Evolutionary conservation across 2,797 vertebrate species (phyloP).

Genomic region (Cossypha polioptera): DNA sequence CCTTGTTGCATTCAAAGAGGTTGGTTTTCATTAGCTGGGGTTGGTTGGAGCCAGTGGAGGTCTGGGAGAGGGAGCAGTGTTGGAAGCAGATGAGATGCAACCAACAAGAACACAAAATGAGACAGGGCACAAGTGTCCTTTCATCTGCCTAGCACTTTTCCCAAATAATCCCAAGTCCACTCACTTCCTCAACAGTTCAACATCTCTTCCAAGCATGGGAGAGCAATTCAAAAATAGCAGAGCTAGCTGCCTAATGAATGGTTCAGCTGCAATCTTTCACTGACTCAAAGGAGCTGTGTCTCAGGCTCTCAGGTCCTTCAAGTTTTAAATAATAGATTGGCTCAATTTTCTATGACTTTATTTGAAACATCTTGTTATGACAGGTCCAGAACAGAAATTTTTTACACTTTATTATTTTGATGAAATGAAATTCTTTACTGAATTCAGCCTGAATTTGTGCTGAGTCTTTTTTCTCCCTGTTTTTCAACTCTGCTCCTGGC

Average conservation of each 20-base stretch:
- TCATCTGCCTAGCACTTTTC: neutral
- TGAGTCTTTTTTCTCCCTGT: neutral
- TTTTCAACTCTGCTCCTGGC: neutral
- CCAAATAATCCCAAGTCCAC: neutral
- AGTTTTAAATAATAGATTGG: neutral
- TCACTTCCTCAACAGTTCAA: neutral
- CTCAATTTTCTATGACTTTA: neutral
- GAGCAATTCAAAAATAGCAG: neutral
- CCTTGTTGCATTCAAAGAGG: neutral
- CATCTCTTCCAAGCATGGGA: neutral
- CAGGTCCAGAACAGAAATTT: neutral
- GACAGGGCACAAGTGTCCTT: neutral
- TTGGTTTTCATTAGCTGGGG: rapidly evolving
- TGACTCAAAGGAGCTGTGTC: neutral
- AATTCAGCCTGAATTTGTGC: neutral
- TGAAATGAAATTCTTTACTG: neutral
- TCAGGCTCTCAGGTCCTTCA: neutral
- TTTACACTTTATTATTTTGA: neutral
- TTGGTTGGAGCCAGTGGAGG: neutral
- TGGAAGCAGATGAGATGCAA: neutral
- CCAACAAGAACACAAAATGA: neutral
- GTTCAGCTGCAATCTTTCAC: neutral
- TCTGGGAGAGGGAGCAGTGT: neutral
- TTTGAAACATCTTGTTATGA: neutral
- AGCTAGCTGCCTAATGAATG: neutral